Evolutionary conservation across 1,140 invertebrate genomes (phyloP).

Genomic region (Portunus trituberculatus): DNA sequence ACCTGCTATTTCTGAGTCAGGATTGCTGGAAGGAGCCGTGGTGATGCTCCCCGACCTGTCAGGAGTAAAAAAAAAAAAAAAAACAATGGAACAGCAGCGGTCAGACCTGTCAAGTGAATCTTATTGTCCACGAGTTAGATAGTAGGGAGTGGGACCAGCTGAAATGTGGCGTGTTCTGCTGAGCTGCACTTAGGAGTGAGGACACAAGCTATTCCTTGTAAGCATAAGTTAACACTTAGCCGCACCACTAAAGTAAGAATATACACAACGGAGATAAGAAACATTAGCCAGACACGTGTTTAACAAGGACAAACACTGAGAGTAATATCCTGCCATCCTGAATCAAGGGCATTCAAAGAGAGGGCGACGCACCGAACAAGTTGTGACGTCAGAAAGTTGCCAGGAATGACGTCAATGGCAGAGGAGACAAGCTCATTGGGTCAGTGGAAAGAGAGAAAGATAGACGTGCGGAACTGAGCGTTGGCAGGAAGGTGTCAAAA

Average conservation of each 20-base stretch:
- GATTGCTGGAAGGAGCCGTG: too few species aligned
- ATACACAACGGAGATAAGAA: background rate
- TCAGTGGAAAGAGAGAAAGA: background rate
- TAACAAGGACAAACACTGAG: background rate
- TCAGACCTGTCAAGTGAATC: constrained; percentile 4
- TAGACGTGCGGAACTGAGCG: background rate
- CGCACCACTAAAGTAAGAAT: background rate
- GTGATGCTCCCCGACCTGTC: too few species aligned
- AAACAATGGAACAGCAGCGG: background rate
- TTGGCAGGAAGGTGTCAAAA: background rate
- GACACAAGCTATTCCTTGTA: background rate
- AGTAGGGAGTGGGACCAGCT: background rate
- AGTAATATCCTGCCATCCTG: background rate
- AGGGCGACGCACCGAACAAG: background rate
- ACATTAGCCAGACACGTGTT: background rate
- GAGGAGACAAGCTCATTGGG: background rate
- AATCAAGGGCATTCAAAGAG: background rate
- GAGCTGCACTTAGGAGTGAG: background rate
- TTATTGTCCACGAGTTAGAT: background rate
- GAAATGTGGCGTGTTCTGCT: background rate
- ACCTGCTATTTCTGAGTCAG: too few species aligned
- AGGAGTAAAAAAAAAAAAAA: too few species aligned
- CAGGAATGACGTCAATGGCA: background rate
- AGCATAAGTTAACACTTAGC: background rate
- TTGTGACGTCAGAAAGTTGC: constrained; percentile 44